Conservation (phyloP, 1,140 invertebrate species). For the Panulirus ornatus region DNA sequence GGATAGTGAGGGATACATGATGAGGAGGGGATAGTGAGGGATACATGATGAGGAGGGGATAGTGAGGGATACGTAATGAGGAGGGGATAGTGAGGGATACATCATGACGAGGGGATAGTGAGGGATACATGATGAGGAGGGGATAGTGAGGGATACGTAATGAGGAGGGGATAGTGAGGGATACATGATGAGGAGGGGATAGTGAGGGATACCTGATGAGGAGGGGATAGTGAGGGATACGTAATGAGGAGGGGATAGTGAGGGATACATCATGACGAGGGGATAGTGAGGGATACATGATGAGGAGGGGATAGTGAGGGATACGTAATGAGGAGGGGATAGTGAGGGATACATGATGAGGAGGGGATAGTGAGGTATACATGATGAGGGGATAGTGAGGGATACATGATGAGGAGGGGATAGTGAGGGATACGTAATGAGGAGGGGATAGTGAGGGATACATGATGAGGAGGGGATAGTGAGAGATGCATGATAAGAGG, state of each 20-base stretch:
- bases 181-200: no score
- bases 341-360: not conserved
- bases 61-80: no score
- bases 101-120: no score
- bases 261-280: not conserved
- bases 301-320: not conserved
- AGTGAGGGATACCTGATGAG: not conserved
- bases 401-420: not conserved
- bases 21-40: no score
- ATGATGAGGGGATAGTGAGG: not conserved
- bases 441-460: not conserved
- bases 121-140: no score
- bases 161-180: no score
- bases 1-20: no score
- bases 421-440: not conserved
- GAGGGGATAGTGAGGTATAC: not conserved
- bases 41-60: no score
- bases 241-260: not conserved
- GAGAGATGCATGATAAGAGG: not conserved
- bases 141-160: no score
- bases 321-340: no score
- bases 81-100: no score
- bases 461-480: not conserved
- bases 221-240: not conserved
- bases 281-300: no score